Evolutionary conservation across 2,113 vertebrate species (phyloP), one percentile per base, ranked within the genome.

Genomic region (Poeciliopsis prolifica): DNA sequence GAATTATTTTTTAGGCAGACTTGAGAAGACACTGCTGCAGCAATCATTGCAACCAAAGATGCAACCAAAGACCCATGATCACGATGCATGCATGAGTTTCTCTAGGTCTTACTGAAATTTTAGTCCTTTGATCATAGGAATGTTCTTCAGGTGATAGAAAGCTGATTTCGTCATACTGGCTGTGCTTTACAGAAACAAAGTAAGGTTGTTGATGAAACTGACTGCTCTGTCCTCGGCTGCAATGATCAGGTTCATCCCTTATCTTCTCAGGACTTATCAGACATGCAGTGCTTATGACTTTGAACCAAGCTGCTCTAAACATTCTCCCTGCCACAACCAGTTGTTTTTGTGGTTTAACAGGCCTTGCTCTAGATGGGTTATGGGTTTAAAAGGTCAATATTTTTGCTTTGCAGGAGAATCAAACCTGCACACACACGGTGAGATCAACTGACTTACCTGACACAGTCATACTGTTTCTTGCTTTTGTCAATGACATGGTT

Each of bases 371-470:
- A 48, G 44, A 19, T 17, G 5, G 44, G 15, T 48, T 48, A 54
- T 54, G 19, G 8, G 2, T 54, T 54, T 24, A 54, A 54, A 2
- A 24, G 6, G 7, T 54, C 22, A 24, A 22, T 17, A 54, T 28
- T 54, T 24, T n/a, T 22, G n/a, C 51, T n/a, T 8, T 54, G 22
- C 22, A 10, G 51, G 51, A 54, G 51, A 3, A 12, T 62, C 24
- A 68, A 68, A 15, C 40, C n/a, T 51, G 24, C 30, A 44, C 4
- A 31, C 51, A 29, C 33, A 31, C 68, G 19, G 4, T 15, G 14
- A 14, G 75, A 83, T 87, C 88, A 87, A 68, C 80, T 89, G 82
- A 89, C 90, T 85, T 91, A 75, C 83, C 69, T 87, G 66, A 70
- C 1, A 35, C 66, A 26, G 75, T 58, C 73, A 29, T 42, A 76